Percentiles rank a stretch among this genome's conserved stretches.
Conservation (phyloP, 2,797 vertebrate species). For the Chrysocyon brachyurus region DNA sequence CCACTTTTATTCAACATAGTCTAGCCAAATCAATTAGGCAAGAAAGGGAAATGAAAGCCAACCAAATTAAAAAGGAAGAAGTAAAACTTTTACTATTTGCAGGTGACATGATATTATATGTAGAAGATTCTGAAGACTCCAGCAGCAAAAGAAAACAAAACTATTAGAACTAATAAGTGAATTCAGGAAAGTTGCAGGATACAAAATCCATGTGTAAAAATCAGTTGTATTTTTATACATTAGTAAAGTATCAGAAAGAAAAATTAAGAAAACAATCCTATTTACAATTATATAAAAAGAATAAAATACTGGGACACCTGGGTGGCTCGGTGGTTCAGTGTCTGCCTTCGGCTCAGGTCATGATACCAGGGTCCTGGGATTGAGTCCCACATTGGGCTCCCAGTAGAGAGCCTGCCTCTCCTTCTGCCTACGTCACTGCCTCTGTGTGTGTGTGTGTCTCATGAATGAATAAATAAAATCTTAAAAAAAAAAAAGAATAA, state of each 20-base stretch:
- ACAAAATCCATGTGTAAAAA: background rate
- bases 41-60: background rate
- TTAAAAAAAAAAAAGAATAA: background rate
- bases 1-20: background rate
- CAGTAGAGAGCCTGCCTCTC: too few species aligned
- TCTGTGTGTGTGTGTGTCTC: too few species aligned
- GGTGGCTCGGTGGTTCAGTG: too few species aligned
- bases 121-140: background rate
- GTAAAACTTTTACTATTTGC: background rate
- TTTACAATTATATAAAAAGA: background rate
- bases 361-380: too few species aligned
- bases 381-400: too few species aligned
- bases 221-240: background rate
- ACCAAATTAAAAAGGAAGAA: background rate
- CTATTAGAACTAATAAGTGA: background rate
- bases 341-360: too few species aligned
- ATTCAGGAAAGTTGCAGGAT: background rate
- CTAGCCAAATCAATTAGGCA: background rate
- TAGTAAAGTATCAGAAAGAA: background rate
- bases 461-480: too few species aligned
- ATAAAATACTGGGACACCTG: background rate
- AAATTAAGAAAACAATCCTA: background rate
- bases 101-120: background rate
- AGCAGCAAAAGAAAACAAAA: background rate
- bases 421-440: too few species aligned